Base-by-base conservation (phyloP, 2,113 vertebrate genomes). In the Gobius niger region DNA sequence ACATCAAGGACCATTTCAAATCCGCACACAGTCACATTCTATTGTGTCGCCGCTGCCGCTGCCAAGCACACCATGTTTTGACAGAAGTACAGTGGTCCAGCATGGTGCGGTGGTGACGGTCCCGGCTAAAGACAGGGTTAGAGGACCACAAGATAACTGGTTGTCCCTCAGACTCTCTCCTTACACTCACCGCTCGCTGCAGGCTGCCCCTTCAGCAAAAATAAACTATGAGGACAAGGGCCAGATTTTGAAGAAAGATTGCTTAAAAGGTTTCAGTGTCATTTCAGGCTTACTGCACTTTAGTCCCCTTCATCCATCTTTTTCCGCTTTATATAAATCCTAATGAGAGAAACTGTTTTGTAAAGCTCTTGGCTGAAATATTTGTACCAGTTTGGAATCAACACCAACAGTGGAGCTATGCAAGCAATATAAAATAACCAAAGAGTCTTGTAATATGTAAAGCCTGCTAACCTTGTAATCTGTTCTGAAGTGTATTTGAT, bases 111-210 rank as follows among this genome's bases (percentile, higher is more conserved):
- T 78, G 79, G 85, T 42, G 77, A 87, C 71, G 81, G 59, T 76
- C 65, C 70, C 15, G 77, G 76, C 70, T 89, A 86, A 89, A 84
- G 76, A 69, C 84, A 80, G 87, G 74, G 78, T 85, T 62, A 76
- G 78, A 77, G 24, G 66, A 54, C 87, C 87, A 77, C 87, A 68
- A 80, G 80, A 85, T 83, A 78, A 87, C 78, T 52, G 73, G 63
- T 71, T 82, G 61, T 83, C 73, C 44, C 67, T 84, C 65, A 41
- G 53, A 57, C 40, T 15, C 69, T 16, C 68, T 61, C 74, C 46
- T 77, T 19, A 67, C 70, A 72, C 73, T 9, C 19, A 67, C 65
- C 73, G 65, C 78, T 67, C 70, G 68, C 12, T 57, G 57, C 73
- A 68, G 44, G 14, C 13, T 61, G 63, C 65, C 74, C 82, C 80